Percentiles rank a stretch among this genome's conserved stretches.
Evolutionary conservation across 2,888 invertebrate genomes (phyloP).

Genomic region (Lasioglossum villosulum): DNA sequence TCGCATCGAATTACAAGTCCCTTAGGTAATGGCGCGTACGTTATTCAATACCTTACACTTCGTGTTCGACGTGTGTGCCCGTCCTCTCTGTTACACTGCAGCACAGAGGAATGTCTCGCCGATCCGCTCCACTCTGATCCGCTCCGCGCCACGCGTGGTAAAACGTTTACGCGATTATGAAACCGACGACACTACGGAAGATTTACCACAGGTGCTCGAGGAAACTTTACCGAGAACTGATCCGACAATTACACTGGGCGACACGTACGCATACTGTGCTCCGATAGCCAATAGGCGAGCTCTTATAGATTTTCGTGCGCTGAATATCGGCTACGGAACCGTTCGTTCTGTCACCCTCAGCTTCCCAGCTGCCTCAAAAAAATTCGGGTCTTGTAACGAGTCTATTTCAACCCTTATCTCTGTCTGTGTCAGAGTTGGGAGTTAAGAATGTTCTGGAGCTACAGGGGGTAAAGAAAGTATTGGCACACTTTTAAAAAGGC

Average conservation of each 20-base stretch:
- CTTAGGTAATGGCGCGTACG: slow-evolving; percentile 73
- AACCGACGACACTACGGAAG: slow-evolving; percentile 17
- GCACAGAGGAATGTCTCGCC: slow-evolving; percentile 42
- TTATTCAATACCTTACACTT: slow-evolving; percentile 73
- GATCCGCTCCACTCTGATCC: not conserved
- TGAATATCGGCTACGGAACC: not conserved
- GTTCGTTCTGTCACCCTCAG: not conserved
- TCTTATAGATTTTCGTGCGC: slow-evolving; percentile 3
- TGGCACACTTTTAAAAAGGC: too few relatives aligned
- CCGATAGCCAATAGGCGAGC: not conserved
- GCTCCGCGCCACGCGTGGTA: not conserved
- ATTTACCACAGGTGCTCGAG: not conserved
- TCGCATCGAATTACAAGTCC: slow-evolving; percentile 76
- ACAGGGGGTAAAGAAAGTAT: too few relatives aligned
- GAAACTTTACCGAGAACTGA: not conserved
- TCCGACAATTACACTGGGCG: not conserved
- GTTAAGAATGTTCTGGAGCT: too few relatives aligned
- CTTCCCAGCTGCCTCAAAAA: not conserved
- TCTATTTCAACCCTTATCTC: not conserved
- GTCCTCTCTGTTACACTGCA: not conserved
- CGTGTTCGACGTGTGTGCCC: slow-evolving; percentile 29
- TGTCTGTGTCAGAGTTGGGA: too few relatives aligned
- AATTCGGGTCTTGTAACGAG: not conserved
- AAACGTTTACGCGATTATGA: slow-evolving; percentile 45
- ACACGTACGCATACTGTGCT: not conserved